Conservation (phyloP, 2,797 vertebrate species). For the Pseudocheirus occidentalis region DNA sequence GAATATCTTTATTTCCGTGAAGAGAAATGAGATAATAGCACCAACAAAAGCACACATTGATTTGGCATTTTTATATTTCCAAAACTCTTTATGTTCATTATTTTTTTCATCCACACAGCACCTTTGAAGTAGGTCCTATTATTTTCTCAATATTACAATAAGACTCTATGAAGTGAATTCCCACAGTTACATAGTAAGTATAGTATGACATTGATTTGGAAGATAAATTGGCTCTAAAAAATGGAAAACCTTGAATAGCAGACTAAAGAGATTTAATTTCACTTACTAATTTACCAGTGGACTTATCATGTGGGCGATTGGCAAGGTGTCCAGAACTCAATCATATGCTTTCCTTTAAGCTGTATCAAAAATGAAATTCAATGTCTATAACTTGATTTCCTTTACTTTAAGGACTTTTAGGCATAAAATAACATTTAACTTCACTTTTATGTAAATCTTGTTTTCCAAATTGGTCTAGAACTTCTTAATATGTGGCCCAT, state of each 20-base stretch:
- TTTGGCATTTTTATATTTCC: background rate
- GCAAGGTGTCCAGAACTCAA: too few species aligned
- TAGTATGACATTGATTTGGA: background rate
- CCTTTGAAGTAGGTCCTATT: background rate
- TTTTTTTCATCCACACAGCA: background rate
- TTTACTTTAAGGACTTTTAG: too few species aligned
- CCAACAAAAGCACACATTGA: background rate
- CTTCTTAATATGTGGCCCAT: too few species aligned
- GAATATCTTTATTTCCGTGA: background rate
- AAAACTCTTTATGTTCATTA: background rate
- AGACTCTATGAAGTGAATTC: background rate
- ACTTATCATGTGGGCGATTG: too few species aligned
- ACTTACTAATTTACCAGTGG: background rate
- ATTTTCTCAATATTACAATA: too few species aligned
- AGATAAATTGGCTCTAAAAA: background rate
- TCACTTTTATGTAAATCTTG: too few species aligned
- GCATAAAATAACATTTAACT: too few species aligned
- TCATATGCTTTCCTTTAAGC: too few species aligned
- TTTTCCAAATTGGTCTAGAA: too few species aligned
- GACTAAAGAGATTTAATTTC: background rate
- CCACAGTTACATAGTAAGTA: background rate
- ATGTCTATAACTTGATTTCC: too few species aligned
- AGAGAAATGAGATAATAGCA: background rate
- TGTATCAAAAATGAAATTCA: too few species aligned
- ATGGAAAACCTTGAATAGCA: background rate